Evolutionary conservation across 2,797 vertebrate genomes (phyloP).

Genomic region (Xenentodon cancila): DNA sequence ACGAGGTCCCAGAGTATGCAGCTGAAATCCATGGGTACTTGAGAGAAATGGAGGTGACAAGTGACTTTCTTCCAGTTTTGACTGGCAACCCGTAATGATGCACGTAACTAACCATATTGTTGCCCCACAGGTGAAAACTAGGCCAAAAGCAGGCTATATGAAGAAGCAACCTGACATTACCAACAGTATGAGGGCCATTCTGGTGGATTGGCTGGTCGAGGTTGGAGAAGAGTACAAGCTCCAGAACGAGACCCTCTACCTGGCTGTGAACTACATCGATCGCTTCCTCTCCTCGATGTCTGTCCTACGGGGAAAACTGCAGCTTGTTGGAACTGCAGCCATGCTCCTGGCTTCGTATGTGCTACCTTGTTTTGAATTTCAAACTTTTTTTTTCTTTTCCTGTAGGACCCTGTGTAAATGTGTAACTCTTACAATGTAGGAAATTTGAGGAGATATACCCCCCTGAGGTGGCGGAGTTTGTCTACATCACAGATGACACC

Average conservation of each 20-base stretch:
- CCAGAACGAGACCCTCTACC: conserved; percentile 95
- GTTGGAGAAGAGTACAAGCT: conserved; percentile 98
- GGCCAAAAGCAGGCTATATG: conserved; percentile 95
- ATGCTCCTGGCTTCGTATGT: conserved; percentile 99
- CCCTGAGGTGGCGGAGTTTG: conserved; percentile 97
- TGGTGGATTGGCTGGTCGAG: conserved; percentile 98
- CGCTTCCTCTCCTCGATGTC: conserved; percentile 99
- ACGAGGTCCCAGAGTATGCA: conserved; percentile 89
- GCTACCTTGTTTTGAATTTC: background rate
- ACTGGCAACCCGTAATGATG: too few species aligned
- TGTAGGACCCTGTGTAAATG: background rate
- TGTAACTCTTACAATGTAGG: conserved; percentile 67
- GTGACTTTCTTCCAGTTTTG: too few species aligned
- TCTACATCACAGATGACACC: conserved; percentile 99
- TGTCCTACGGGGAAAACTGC: conserved; percentile 95
- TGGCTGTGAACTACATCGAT: conserved; percentile 98
- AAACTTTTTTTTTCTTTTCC: too few species aligned
- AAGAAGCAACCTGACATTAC: conserved; percentile 98
- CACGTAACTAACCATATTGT: background rate
- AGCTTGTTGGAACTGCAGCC: conserved; percentile 97
- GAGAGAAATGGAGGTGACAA: conserved; percentile 92
- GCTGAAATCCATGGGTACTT: conserved; percentile 91
- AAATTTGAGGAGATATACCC: conserved; percentile 99
- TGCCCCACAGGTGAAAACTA: conserved; percentile 86
- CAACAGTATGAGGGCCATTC: conserved; percentile 95